Evolutionary conservation across 2,797 vertebrate species (phyloP).

Genomic region (Falco cherrug): DNA sequence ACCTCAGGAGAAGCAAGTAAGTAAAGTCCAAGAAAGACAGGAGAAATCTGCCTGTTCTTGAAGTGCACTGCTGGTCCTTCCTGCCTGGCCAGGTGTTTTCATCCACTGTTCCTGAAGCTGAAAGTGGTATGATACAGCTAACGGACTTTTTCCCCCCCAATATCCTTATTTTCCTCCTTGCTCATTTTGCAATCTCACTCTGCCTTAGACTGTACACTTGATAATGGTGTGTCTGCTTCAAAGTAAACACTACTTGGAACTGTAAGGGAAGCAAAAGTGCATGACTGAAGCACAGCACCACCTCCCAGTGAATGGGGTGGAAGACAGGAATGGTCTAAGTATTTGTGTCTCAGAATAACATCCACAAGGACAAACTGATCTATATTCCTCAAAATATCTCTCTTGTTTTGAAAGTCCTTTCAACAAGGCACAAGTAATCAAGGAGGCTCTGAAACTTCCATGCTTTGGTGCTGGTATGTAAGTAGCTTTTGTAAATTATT

Average conservation of each 20-base stretch:
- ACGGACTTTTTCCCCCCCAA: background rate
- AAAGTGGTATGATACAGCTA: background rate
- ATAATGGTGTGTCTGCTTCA: background rate
- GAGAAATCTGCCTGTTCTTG: background rate
- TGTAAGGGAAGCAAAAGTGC: background rate
- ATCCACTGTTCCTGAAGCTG: background rate
- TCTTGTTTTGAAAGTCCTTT: background rate
- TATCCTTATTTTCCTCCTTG: background rate
- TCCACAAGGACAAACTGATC: background rate
- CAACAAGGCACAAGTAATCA: background rate
- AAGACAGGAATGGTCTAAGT: background rate
- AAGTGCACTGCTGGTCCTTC: background rate
- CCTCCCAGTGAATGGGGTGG: background rate
- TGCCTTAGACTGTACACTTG: background rate
- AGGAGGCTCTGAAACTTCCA: background rate
- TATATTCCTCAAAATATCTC: background rate
- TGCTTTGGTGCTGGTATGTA: background rate
- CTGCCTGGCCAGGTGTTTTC: background rate
- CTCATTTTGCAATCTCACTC: background rate
- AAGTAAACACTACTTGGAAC: background rate
- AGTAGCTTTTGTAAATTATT: background rate
- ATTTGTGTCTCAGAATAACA: background rate
- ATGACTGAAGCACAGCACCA: background rate
- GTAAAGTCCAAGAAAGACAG: background rate
- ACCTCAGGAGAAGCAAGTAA: background rate